These are phyloP conservation scores for Corythaeola cristata DNA, from an alignment of 2,113 vertebrate genomes.

Conservation along the genomic window DNA sequence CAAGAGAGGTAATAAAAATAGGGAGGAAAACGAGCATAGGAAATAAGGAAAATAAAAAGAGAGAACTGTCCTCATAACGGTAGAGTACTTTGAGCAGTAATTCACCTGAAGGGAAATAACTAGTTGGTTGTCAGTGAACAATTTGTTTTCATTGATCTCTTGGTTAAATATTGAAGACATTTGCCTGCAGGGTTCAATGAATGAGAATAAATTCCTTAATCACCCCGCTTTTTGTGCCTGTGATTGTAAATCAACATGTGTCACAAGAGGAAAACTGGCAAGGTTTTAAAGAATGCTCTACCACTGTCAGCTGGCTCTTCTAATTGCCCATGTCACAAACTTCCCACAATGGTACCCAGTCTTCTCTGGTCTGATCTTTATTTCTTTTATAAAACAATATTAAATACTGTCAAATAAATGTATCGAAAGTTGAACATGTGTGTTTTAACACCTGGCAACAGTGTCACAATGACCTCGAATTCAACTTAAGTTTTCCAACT, in stretches of 20 bases:
- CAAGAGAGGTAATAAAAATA: background rate
- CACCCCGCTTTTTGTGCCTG: slow-evolving; percentile 15
- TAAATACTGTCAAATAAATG: background rate
- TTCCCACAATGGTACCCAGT: background rate
- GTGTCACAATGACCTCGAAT: background rate
- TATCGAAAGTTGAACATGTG: background rate
- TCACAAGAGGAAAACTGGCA: background rate
- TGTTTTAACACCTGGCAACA: background rate
- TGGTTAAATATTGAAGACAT: slow-evolving; percentile 51
- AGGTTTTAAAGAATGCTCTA: background rate
- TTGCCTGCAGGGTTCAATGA: slow-evolving; percentile 27
- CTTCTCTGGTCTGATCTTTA: background rate
- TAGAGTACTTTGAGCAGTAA: background rate
- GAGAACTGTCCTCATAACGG: background rate
- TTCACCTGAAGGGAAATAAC: slow-evolving; percentile 17
- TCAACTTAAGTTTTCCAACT: background rate
- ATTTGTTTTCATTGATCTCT: slow-evolving; percentile 34
- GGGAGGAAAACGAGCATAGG: background rate
- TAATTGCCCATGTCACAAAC: background rate
- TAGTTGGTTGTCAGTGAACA: slow-evolving; percentile 3
- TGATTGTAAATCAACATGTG: slow-evolving; percentile 32
- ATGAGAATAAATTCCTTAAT: slow-evolving; percentile 44
- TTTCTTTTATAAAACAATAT: background rate
- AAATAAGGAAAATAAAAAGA: background rate
- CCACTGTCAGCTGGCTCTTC: background rate